phyloP scores from a whole-genome alignment of 2,113 vertebrate species.

The Phyllopteryx taeniolatus region DNA sequence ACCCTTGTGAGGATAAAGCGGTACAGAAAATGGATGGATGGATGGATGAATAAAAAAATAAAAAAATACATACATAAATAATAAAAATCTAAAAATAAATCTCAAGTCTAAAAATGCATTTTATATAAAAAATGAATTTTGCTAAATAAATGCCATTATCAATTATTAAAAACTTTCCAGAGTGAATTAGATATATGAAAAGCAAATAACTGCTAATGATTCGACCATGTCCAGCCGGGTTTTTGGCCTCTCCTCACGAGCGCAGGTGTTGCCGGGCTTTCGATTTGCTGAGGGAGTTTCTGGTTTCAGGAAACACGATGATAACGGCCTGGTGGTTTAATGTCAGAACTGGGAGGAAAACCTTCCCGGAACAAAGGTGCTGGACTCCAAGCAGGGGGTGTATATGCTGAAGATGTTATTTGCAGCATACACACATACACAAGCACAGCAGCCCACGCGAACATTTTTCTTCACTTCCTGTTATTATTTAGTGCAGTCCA shows the following conservation, averaged over 20 bases:
- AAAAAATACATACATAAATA: too few species aligned
- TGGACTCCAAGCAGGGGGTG: conserved; percentile 47
- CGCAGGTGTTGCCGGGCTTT: conserved; percentile 70
- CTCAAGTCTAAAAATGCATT: too few species aligned
- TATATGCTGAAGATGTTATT: conserved; percentile 6
- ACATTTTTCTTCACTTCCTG: not conserved
- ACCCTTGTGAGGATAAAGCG: too few species aligned
- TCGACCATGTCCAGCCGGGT: conserved; percentile 43
- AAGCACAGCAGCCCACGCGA: not conserved
- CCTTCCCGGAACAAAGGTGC: conserved; percentile 56
- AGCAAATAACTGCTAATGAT: conserved; percentile 4
- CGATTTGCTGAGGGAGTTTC: conserved; percentile 69
- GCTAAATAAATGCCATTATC: too few species aligned
- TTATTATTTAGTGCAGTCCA: conserved; percentile 15
- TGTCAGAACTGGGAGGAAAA: conserved; percentile 68
- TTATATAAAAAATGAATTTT: too few species aligned
- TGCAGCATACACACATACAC: conserved; percentile 10
- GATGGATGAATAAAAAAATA: too few species aligned
- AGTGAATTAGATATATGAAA: not conserved
- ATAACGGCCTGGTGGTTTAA: conserved; percentile 65
- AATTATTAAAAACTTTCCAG: not conserved
- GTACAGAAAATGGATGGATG: too few species aligned
- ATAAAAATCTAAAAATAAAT: too few species aligned
- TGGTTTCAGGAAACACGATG: conserved; percentile 72
- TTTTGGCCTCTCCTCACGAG: conserved; percentile 54